These are phyloP conservation scores for Limonius californicus DNA, from an alignment of 1,140 invertebrate species.

Conservation along the genomic window DNA sequence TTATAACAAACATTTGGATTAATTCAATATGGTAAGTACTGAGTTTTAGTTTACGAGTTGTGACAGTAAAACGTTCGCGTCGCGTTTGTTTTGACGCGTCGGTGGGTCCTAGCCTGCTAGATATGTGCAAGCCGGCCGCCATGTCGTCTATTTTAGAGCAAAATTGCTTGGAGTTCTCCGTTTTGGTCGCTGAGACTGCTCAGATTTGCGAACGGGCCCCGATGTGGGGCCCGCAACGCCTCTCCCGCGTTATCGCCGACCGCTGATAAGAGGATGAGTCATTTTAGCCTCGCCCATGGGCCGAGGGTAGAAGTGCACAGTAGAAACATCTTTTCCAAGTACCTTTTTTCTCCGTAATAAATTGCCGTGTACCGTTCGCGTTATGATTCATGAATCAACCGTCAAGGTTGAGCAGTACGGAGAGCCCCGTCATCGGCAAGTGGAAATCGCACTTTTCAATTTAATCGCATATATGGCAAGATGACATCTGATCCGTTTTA, in stretches of 20 bases:
- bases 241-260: too few species aligned
- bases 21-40: constrained; percentile 45
- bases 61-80: constrained; percentile 17
- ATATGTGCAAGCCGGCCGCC: constrained; percentile 30
- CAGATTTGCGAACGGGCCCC: too few species aligned
- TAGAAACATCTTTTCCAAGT: not conserved
- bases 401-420: not conserved
- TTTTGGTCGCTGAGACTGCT: too few species aligned
- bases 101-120: not conserved
- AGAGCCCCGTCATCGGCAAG: not conserved
- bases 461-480: constrained; percentile 15
- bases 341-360: not conserved
- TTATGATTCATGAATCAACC: not conserved
- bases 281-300: constrained; percentile 3
- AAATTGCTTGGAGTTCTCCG: not conserved
- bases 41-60: constrained; percentile 2
- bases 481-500: constrained; percentile 21
- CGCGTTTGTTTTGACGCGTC: constrained; percentile 2
- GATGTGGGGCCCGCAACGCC: too few species aligned
- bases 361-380: not conserved
- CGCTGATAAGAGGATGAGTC: not conserved
- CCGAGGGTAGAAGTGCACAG: not conserved
- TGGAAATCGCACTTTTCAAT: not conserved
- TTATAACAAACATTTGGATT: constrained; percentile 36
- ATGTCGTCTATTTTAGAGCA: constrained; percentile 3